phyloP scores from a whole-genome alignment of 2,113 vertebrate genomes.

The Daubentonia madagascariensis region DNA sequence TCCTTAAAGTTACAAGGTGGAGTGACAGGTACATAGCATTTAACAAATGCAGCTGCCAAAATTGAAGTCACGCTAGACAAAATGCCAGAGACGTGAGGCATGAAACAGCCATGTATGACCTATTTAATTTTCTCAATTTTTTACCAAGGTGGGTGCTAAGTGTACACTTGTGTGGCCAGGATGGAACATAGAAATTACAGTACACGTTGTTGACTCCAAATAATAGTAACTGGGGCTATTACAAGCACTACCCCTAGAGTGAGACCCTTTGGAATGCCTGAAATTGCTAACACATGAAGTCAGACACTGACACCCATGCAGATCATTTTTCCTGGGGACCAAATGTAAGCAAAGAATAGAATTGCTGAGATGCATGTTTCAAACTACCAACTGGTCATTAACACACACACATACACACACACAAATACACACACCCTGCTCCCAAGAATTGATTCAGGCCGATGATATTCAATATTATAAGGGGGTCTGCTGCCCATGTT shows the following conservation, averaged over 20 bases:
- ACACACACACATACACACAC: neutral
- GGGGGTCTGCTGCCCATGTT: neutral
- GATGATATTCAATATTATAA: rapidly evolving
- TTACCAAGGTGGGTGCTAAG: neutral
- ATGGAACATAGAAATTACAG: neutral
- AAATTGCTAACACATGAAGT: neutral
- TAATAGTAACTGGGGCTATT: neutral
- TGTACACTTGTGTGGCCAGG: rapidly evolving
- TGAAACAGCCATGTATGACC: rapidly evolving
- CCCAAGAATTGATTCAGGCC: neutral
- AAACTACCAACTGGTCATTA: too few species aligned
- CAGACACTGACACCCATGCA: neutral
- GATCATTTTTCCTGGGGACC: neutral
- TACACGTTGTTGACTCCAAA: rapidly evolving
- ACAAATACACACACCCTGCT: neutral
- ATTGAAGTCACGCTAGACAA: neutral
- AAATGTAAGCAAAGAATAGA: neutral
- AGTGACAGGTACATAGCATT: neutral
- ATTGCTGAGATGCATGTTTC: neutral
- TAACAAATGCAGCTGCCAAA: neutral
- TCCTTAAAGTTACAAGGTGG: neutral
- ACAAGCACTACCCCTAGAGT: rapidly evolving
- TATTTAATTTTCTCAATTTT: neutral
- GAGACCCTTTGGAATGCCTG: neutral
- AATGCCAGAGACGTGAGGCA: neutral